phyloP scores from a whole-genome alignment of 2,797 vertebrate genomes.

The Myioborus miniatus region DNA sequence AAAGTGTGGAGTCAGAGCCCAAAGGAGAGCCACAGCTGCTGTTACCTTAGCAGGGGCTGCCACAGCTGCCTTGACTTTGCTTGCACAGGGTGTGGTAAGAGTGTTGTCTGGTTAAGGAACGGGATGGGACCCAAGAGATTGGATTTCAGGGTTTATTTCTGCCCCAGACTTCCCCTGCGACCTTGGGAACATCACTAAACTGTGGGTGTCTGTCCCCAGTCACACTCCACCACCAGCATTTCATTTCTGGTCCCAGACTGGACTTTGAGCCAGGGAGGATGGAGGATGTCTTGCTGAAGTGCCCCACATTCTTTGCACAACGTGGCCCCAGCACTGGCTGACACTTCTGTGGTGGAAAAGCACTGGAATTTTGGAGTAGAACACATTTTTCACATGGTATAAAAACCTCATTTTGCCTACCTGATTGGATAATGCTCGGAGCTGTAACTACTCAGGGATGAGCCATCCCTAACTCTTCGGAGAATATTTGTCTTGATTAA shows the following conservation, averaged over 20 bases:
- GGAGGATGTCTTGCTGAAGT: background rate
- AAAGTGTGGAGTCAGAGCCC: background rate
- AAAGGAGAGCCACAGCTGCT: background rate
- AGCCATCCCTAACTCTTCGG: background rate
- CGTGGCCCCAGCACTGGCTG: accelerated
- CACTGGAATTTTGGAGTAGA: background rate
- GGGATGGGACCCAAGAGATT: background rate
- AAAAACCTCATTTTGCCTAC: background rate
- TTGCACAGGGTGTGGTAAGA: background rate
- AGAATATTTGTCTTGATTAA: background rate
- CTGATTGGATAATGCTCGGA: background rate
- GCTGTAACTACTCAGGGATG: background rate
- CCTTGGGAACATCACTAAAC: background rate
- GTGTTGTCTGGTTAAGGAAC: background rate
- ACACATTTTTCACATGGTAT: background rate
- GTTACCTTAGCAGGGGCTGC: background rate
- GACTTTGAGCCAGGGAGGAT: background rate
- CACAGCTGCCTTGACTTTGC: background rate
- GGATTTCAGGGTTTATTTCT: background rate
- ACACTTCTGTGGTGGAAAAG: background rate
- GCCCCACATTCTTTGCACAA: background rate
- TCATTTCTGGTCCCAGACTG: background rate
- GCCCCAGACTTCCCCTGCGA: background rate
- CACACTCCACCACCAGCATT: background rate
- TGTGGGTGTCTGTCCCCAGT: background rate